These are phyloP conservation scores for Miltochrista miniata DNA, from an alignment of 2,888 invertebrate species.

Conservation along the genomic window DNA sequence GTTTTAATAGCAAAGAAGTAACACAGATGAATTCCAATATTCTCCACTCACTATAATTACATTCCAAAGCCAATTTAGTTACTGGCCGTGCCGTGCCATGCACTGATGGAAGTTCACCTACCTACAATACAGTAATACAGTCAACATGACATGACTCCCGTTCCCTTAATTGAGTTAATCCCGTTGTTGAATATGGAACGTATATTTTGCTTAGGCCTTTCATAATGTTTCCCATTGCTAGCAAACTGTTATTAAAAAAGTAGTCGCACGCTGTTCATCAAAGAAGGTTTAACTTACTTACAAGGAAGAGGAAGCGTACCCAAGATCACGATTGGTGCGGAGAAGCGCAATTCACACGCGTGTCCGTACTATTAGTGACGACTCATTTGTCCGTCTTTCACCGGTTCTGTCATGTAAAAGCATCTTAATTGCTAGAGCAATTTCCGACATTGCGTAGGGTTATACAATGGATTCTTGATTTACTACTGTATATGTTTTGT, in stretches of 20 bases:
- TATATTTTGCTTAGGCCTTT: not conserved
- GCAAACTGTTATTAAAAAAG: not conserved
- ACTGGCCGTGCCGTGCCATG: no score
- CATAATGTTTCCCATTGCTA: not conserved
- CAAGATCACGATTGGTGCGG: slow-evolving; percentile 50
- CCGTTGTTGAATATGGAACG: no score
- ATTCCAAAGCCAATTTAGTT: no score
- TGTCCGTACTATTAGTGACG: slow-evolving; percentile 57
- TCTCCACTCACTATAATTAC: no score
- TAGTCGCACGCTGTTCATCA: slow-evolving; percentile 4
- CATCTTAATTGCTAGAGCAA: slow-evolving; percentile 33
- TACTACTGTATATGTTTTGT: slow-evolving; percentile 19
- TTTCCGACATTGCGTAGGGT: slow-evolving; percentile 16
- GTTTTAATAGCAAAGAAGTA: no score
- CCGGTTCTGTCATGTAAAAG: slow-evolving; percentile 20
- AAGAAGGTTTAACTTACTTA: slow-evolving; percentile 1
- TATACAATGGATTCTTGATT: slow-evolving; percentile 24
- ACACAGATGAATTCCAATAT: no score
- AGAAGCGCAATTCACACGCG: slow-evolving; percentile 48
- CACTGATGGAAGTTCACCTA: no score
- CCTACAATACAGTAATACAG: no score
- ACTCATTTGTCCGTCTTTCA: slow-evolving; percentile 43
- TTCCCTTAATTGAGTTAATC: no score
- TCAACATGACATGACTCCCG: no score
- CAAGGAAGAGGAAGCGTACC: slow-evolving; percentile 58